phyloP scores from a whole-genome alignment of 2,797 vertebrate species.

The Propithecus perrieri region DNA sequence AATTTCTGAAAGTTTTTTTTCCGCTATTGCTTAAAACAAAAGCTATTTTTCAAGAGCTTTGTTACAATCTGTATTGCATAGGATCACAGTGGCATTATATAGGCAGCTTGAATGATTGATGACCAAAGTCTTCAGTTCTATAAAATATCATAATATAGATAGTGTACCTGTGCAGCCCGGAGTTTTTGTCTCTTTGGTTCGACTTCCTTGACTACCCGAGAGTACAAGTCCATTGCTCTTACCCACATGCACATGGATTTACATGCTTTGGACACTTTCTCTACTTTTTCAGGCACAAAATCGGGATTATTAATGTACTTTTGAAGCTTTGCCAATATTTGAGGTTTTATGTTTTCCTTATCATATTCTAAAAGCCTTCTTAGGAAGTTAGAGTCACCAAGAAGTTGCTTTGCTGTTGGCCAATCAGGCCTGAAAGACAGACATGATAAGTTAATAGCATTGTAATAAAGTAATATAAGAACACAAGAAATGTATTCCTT shows the following conservation, averaged over 20 bases:
- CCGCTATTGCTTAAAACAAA: neutral
- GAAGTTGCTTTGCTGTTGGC: slow-evolving; percentile 90
- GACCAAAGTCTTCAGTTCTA: neutral
- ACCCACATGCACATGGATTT: slow-evolving; percentile 94
- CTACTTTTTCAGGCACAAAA: slow-evolving; percentile 91
- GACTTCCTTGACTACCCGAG: slow-evolving; percentile 89
- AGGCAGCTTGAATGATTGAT: neutral
- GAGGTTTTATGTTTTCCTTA: slow-evolving; percentile 91
- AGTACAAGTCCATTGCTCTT: slow-evolving; percentile 91
- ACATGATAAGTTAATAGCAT: neutral
- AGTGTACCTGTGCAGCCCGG: slow-evolving; percentile 86
- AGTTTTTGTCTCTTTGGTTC: slow-evolving; percentile 90
- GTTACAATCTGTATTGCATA: neutral
- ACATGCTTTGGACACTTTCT: slow-evolving; percentile 91
- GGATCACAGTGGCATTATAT: neutral
- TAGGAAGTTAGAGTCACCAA: slow-evolving; percentile 90
- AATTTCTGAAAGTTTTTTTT: neutral
- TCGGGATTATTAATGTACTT: slow-evolving; percentile 91
- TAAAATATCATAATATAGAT: neutral
- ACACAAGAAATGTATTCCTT: neutral
- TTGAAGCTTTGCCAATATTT: slow-evolving; percentile 89
- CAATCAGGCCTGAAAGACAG: slow-evolving; percentile 88
- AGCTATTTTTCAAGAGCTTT: neutral
- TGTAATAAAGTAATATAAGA: neutral
- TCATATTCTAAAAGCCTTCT: slow-evolving; percentile 89